Percentiles rank a stretch among this genome's conserved stretches.
phyloP scores from a whole-genome alignment of 2,888 invertebrate species.

The Glyphotaelius pellucidus region DNA sequence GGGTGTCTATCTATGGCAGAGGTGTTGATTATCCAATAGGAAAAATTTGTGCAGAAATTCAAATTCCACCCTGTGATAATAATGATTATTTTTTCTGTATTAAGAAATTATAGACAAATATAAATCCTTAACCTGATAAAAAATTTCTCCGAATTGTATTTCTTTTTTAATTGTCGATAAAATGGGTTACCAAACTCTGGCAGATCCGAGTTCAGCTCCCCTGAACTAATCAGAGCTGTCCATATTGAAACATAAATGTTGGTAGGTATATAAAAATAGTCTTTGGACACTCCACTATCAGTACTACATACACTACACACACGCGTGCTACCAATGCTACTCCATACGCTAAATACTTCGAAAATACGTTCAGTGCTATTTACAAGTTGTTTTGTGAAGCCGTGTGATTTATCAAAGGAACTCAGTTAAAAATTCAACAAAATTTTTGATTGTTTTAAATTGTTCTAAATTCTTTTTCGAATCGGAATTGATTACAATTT shows the following conservation, averaged over 20 bases:
- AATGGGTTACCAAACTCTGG: not conserved
- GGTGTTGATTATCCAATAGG: no score
- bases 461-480: not conserved
- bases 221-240: not conserved
- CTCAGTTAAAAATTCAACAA: not conserved
- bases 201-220: not conserved
- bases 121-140: no score
- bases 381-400: not conserved
- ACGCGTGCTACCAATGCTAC: not conserved
- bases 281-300: constrained; percentile 2
- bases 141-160: not conserved
- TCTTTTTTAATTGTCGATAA: not conserved
- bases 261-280: constrained; percentile 6
- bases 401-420: not conserved
- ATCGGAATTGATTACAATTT: not conserved
- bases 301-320: not conserved
- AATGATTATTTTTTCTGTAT: no score
- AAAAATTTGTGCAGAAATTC: no score
- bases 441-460: not conserved
- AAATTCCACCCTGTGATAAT: no score
- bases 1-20: no score
- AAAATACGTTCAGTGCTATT: not conserved
- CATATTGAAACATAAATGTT: not conserved
- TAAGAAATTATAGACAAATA: no score
- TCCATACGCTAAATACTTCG: not conserved